Evolutionary conservation across 2,888 invertebrate species (phyloP).

Genomic region (Acleris holmiana): DNA sequence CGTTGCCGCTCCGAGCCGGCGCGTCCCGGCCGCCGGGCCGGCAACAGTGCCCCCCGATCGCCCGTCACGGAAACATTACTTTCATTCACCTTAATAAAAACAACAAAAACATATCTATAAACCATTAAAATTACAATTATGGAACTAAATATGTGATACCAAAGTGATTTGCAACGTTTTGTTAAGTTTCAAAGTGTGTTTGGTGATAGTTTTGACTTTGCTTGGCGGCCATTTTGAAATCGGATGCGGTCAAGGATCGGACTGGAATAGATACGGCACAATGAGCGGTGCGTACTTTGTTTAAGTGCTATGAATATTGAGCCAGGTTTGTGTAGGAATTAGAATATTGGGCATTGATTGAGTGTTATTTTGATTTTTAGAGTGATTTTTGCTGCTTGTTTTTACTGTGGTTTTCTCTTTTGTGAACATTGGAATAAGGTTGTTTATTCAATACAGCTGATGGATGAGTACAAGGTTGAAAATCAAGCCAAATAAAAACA

Average conservation of each 20-base stretch:
- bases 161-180: neutral
- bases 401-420: too few species aligned
- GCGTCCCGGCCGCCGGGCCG: conserved; percentile 28
- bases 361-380: neutral
- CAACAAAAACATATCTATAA: neutral
- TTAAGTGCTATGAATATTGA: neutral
- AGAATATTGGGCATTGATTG: too few species aligned
- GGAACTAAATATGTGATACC: too few species aligned
- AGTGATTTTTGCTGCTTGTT: too few species aligned
- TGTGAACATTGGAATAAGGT: too few species aligned
- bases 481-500: neutral
- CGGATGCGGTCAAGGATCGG: conserved; percentile 17
- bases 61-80: conserved; percentile 7
- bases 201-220: neutral
- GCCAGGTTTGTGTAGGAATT: too few species aligned
- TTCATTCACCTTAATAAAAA: neutral
- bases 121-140: neutral
- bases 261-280: neutral
- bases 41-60: conserved; percentile 46
- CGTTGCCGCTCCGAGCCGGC: conserved; percentile 38
- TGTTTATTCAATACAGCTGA: too few species aligned
- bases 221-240: conserved; percentile 24
- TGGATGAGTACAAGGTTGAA: neutral
- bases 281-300: conserved; percentile 10
- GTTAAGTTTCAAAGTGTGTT: neutral